Percentiles rank a stretch among this genome's conserved stretches.
Conservation (phyloP, 2,797 vertebrate genomes). For the Catharus ustulatus region DNA sequence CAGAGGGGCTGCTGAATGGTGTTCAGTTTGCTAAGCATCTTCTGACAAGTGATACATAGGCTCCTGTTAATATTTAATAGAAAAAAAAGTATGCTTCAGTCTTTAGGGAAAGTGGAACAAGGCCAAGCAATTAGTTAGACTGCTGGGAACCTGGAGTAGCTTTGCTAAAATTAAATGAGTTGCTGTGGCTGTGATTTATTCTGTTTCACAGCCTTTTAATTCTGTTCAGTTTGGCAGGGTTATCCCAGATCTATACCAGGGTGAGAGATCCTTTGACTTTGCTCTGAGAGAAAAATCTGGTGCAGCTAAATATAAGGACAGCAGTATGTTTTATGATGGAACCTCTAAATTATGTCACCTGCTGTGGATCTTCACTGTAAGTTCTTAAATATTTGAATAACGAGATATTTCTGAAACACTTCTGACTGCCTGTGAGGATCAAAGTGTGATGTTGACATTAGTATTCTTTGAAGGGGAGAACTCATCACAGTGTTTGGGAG, state of each 20-base stretch:
- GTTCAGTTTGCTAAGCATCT: background rate
- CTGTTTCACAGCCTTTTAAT: conserved; percentile 44
- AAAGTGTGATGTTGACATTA: conserved; percentile 12
- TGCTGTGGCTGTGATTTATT: conserved; percentile 33
- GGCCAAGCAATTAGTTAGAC: conserved; percentile 49
- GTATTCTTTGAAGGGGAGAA: conserved; percentile 5
- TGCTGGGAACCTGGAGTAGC: conserved; percentile 22
- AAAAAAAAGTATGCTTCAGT: background rate
- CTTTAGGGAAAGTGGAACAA: conserved; percentile 41
- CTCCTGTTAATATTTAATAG: conserved; percentile 17
- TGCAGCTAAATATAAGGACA: background rate
- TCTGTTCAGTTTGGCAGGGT: conserved; percentile 21
- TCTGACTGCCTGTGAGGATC: conserved; percentile 5
- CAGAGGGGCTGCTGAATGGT: background rate
- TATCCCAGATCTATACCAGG: conserved; percentile 19
- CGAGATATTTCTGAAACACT: conserved; percentile 24
- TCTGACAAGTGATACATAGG: background rate
- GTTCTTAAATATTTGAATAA: conserved; percentile 54
- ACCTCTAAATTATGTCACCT: conserved; percentile 16
- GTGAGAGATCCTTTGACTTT: conserved; percentile 22
- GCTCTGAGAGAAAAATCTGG: background rate
- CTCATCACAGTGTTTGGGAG: background rate
- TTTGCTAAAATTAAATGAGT: conserved; percentile 41
- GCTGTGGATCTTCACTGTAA: background rate
- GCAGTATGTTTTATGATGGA: background rate